These are phyloP conservation scores for Dermatemys mawii DNA, from an alignment of 2,113 vertebrate genomes.

Conservation along the genomic window DNA sequence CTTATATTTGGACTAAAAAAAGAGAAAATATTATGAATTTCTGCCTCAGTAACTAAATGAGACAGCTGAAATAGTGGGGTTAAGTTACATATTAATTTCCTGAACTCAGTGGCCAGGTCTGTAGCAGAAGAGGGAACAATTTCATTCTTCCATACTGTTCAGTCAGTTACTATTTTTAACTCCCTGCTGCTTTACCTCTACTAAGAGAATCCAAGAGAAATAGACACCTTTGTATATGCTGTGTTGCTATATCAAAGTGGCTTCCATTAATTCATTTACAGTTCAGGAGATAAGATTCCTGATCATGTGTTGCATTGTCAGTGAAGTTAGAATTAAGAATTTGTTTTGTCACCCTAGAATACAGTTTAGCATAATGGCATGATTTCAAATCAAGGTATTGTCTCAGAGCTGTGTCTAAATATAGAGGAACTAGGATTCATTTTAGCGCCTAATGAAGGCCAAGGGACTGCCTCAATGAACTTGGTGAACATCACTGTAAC, in stretches of 20 bases:
- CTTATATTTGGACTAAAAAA: slow-evolving; percentile 13
- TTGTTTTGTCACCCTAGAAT: not conserved
- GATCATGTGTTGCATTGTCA: not conserved
- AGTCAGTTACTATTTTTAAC: not conserved
- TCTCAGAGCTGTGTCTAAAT: not conserved
- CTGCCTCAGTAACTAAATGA: not conserved
- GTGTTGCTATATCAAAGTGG: not conserved
- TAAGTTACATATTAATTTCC: not conserved
- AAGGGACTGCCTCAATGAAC: not conserved
- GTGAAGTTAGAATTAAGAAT: not conserved
- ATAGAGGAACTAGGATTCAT: not conserved
- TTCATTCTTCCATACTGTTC: not conserved
- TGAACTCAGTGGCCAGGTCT: not conserved
- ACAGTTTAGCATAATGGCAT: not conserved
- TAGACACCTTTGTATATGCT: not conserved
- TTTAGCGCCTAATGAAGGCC: not conserved
- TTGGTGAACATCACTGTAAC: not conserved
- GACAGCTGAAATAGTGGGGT: not conserved
- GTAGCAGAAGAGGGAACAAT: not conserved
- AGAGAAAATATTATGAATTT: not conserved
- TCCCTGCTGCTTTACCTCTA: not conserved
- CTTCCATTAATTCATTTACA: not conserved
- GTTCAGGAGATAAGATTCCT: not conserved
- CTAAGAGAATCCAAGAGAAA: not conserved
- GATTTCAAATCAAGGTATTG: not conserved